Evolutionary conservation across 2,888 invertebrate species (phyloP), one percentile per base, ranked within the genome.

Genomic region (Siphonodentalium dalli): DNA sequence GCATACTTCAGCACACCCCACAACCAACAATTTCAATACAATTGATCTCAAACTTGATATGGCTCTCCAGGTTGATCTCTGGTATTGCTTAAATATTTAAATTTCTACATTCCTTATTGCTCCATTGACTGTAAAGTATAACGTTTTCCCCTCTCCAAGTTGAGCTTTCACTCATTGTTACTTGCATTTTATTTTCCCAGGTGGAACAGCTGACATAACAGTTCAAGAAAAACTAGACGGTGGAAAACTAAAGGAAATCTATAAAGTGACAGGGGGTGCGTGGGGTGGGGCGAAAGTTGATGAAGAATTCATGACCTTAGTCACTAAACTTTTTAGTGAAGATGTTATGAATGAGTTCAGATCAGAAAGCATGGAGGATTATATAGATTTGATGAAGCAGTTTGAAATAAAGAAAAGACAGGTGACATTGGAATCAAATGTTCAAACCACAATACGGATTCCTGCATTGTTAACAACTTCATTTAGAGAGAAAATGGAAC

Each of bases 361-460:
- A 27, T 24, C 37, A 2, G 52, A 61, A 8, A 20, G 47, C 21
- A 50, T 41, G 7, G 41, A 38, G 13, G 61, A 58, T 24, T 55
- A 47, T 20, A 20, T 58, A 3, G 55, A 55, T 23, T 33, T 61
- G 9, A 42, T 49, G 9, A 40, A 58, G 9, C 53, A 58, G 11
- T 58, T 61, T 27, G 61, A 61, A 48, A 29, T 55, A 18, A 55
- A 58, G 54, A 61, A 61, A 41, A 28, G 61, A 28, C 44, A 21
- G 1, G 41, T 56, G 5, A n/a, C 40, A 13, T 47, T 50, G 2
- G 45, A 53, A 1, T 3, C 18, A 2, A 20, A 18, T 6, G 44
- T 43, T 9, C 39, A 51, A 37, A 33, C 43, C 2, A 42, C 52
- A 11, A 37, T 57, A 8, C 33, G 48, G n/a, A 48, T 57, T 4